Conservation (phyloP, 64 coral and sea anemone species). For the Cladopsammia gracilis region DNA sequence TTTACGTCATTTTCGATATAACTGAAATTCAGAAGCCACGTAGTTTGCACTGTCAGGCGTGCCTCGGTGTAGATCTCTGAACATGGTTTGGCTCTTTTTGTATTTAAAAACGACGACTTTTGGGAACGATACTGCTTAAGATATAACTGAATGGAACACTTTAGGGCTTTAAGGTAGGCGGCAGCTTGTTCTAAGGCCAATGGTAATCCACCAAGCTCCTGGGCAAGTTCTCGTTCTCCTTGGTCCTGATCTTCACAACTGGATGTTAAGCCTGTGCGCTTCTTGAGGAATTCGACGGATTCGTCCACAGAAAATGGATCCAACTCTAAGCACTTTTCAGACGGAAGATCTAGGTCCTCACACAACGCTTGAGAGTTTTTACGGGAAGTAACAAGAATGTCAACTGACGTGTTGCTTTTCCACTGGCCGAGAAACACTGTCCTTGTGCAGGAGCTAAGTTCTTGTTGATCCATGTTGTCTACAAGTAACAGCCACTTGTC, state of each 20-base stretch:
- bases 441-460: conserved; percentile 28
- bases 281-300: conserved; percentile 51
- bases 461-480: conserved; percentile 63
- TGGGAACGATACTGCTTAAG: not conserved
- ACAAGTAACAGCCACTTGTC: conserved; percentile 27
- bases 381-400: conserved; percentile 62
- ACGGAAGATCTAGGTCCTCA: conserved; percentile 5
- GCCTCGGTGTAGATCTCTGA: not conserved
- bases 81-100: not conserved
- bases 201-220: conserved; percentile 24
- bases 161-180: not conserved
- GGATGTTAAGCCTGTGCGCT: not conserved
- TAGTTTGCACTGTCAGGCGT: conserved; percentile 28
- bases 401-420: conserved; percentile 15
- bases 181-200: conserved; percentile 19
- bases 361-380: conserved; percentile 3
- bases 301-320: conserved; percentile 1
- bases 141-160: not conserved
- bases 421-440: conserved; percentile 59
- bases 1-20: conserved; percentile 8
- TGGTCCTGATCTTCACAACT: not conserved
- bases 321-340: conserved; percentile 29
- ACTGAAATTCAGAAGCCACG: not conserved
- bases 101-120: not conserved
- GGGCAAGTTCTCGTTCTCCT: not conserved